Percentiles rank a stretch among this genome's conserved stretches.
phyloP scores from a whole-genome alignment of 1,140 invertebrate species.

The Caerostris extrusa region DNA sequence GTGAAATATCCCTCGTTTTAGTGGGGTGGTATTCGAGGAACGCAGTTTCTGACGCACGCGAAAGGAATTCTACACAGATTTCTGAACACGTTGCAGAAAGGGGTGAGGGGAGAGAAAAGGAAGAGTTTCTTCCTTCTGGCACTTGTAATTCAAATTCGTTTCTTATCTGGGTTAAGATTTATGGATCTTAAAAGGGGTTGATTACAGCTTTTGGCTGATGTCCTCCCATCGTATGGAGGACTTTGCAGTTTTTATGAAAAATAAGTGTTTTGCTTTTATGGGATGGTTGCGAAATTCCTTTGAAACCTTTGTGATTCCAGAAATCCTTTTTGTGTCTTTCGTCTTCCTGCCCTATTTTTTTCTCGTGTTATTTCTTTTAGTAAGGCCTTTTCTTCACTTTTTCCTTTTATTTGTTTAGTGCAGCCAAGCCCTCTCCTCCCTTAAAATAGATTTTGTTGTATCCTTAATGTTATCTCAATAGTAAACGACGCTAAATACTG shows the following conservation, averaged over 20 bases:
- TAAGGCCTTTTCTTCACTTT: too few species aligned
- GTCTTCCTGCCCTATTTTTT: too few species aligned
- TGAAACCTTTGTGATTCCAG: too few species aligned
- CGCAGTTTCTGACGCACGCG: not conserved
- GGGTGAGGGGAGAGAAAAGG: not conserved
- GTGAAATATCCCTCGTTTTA: not conserved
- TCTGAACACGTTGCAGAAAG: not conserved
- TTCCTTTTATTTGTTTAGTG: too few species aligned
- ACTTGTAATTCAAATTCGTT: not conserved
- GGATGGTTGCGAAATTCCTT: too few species aligned
- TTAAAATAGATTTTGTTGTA: too few species aligned
- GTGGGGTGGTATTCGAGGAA: not conserved
- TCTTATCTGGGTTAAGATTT: not conserved
- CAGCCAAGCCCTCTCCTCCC: too few species aligned
- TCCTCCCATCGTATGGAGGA: not conserved
- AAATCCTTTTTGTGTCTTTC: too few species aligned
- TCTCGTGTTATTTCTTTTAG: too few species aligned
- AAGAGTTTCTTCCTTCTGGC: not conserved
- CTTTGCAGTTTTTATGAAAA: not conserved
- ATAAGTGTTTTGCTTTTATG: too few species aligned
- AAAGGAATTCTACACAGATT: slow-evolving; percentile 7
- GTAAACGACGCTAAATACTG: too few species aligned
- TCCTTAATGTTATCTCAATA: too few species aligned
- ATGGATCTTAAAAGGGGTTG: not conserved
- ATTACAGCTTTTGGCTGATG: not conserved